Conservation (phyloP, 2,113 vertebrate species). For the Fregetta grallaria region DNA sequence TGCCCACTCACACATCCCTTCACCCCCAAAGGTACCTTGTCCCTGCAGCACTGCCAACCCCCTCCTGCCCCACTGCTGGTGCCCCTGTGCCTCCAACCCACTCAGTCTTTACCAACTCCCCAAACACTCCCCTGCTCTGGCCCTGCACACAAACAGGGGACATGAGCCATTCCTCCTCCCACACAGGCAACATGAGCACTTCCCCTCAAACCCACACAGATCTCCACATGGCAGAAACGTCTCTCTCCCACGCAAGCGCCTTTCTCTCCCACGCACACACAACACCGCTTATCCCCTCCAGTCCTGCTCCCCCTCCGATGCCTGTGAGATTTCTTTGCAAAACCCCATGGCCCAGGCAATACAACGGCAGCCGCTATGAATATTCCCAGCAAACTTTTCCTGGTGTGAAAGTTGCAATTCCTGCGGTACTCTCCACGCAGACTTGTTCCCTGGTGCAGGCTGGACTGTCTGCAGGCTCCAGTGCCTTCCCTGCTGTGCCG, state of each 20-base stretch:
- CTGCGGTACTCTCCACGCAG: rapidly evolving
- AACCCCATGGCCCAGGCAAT: too few relatives aligned
- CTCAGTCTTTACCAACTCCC: not conserved
- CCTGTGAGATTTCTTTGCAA: not conserved
- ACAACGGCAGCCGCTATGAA: not conserved
- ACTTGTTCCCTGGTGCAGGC: not conserved
- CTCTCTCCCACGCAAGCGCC: rapidly evolving
- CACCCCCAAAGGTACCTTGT: not conserved
- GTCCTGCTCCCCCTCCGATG: not conserved
- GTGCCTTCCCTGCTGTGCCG: not conserved
- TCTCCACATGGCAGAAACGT: rapidly evolving
- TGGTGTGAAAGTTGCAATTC: not conserved
- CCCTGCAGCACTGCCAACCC: not conserved
- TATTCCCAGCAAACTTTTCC: not conserved
- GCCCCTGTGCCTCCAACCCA: not conserved
- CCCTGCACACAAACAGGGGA: not conserved
- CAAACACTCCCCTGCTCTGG: not conserved
- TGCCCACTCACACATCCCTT: not conserved
- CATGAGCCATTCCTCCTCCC: not conserved
- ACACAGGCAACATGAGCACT: rapidly evolving
- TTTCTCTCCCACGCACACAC: not conserved
- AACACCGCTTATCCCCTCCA: not conserved
- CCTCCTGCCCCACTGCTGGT: not conserved
- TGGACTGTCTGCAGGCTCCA: not conserved
- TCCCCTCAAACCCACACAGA: not conserved